phyloP scores from a whole-genome alignment of 2,797 vertebrate genomes.

The Eupleurogrammus muticus region DNA sequence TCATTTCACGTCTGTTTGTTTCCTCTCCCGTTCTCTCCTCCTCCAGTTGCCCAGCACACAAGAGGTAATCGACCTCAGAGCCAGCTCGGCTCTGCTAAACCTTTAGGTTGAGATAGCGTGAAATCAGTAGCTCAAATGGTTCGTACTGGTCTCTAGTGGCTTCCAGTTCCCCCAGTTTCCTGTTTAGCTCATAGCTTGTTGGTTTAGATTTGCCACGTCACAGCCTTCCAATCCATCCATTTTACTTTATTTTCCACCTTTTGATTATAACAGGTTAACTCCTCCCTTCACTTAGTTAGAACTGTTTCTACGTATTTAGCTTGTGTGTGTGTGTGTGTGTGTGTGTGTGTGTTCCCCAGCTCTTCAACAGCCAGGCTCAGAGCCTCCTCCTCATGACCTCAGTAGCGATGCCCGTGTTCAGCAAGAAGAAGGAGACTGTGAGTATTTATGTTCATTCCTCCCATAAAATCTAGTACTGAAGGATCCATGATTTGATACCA shows the following conservation, averaged over 20 bases:
- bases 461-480: too few relatives aligned
- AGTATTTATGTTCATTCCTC: constrained; percentile 53
- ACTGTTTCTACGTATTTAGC: neutral
- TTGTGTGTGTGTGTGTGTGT: neutral
- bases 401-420: constrained; percentile 98
- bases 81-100: neutral
- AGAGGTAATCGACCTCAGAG: constrained; percentile 81
- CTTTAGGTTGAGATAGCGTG: neutral
- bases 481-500: too few relatives aligned
- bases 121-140: neutral
- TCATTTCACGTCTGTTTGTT: constrained; percentile 45
- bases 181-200: neutral
- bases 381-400: constrained; percentile 94
- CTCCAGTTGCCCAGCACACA: constrained; percentile 83
- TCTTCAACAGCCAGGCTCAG: constrained; percentile 91
- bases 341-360: constrained; percentile 74
- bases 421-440: constrained; percentile 97
- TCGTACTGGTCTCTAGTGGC: neutral
- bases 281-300: neutral
- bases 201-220: neutral
- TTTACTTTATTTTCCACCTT: neutral
- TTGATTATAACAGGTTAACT: too few relatives aligned
- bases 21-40: constrained; percentile 27
- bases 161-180: neutral
- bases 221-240: neutral